These are phyloP conservation scores for Cotesia glomerata DNA, from an alignment of 1,140 invertebrate species.

Conservation along the genomic window DNA sequence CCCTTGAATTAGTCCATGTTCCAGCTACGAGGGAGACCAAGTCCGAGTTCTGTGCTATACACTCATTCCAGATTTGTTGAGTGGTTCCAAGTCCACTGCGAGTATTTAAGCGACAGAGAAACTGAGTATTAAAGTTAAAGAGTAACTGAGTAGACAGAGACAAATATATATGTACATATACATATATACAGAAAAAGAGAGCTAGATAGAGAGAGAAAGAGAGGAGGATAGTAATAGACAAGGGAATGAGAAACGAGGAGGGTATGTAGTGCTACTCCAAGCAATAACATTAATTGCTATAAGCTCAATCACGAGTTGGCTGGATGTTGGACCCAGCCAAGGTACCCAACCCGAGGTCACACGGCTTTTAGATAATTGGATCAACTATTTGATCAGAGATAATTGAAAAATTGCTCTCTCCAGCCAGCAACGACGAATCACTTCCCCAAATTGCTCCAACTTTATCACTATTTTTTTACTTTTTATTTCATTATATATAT, in stretches of 20 bases:
- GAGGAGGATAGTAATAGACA: constrained; percentile 29
- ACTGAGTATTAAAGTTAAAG: not conserved
- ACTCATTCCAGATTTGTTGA: not conserved
- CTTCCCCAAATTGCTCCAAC: constrained; percentile 28
- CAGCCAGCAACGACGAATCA: constrained; percentile 23
- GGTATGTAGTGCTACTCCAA: constrained; percentile 34
- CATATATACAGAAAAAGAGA: not conserved
- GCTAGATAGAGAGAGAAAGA: constrained; percentile 1
- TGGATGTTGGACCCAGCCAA: constrained; percentile 26
- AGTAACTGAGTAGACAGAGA: too few species aligned
- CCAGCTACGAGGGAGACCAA: too few species aligned
- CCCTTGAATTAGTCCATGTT: too few species aligned
- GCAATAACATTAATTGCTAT: constrained; percentile 59
- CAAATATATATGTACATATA: too few species aligned
- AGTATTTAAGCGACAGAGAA: not conserved
- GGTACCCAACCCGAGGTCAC: constrained; percentile 30
- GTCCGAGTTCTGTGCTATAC: not conserved
- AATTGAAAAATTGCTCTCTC: constrained; percentile 36
- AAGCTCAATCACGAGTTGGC: constrained; percentile 50
- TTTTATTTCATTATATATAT: constrained; percentile 1
- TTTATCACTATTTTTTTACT: constrained; percentile 16
- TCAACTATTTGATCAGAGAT: constrained; percentile 38
- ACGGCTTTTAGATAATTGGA: constrained; percentile 35
- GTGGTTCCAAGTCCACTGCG: not conserved
- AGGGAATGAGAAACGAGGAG: constrained; percentile 21